These are phyloP conservation scores for Gymnocheta viridis DNA, from an alignment of 2,888 invertebrate species.

Conservation along the genomic window DNA sequence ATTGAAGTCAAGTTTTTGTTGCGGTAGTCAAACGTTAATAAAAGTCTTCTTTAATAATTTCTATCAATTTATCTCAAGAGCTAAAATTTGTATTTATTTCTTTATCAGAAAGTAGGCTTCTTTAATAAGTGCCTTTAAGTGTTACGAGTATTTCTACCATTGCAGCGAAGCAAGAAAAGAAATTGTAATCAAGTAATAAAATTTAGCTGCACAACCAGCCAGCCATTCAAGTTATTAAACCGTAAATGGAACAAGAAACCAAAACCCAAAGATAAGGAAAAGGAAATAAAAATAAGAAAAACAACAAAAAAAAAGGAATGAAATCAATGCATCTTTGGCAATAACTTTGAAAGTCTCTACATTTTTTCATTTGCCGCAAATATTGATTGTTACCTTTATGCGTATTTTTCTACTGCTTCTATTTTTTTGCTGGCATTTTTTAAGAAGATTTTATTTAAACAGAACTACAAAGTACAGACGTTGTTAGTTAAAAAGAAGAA, in stretches of 20 bases:
- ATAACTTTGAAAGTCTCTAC: constrained; percentile 38
- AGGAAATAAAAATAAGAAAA: neutral
- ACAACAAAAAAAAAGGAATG: neutral
- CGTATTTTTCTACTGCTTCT: neutral
- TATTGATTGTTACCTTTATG: constrained; percentile 59
- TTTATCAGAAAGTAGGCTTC: neutral
- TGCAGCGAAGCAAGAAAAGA: neutral
- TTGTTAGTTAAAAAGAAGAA: neutral
- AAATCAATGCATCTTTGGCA: constrained; percentile 49
- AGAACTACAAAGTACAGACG: constrained; percentile 1
- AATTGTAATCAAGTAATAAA: constrained; percentile 6
- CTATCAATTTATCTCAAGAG: neutral
- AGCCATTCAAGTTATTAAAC: neutral
- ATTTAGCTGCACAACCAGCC: neutral
- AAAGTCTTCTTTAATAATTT: neutral
- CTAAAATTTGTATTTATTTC: neutral
- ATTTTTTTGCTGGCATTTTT: neutral
- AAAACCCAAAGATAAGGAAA: constrained; percentile 9
- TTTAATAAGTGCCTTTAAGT: constrained; percentile 17
- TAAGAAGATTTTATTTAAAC: neutral
- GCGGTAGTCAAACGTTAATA: neutral
- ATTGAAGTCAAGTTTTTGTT: neutral
- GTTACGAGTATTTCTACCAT: neutral
- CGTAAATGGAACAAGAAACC: neutral
- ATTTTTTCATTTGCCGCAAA: constrained; percentile 44